These are phyloP conservation scores for Tragelaphus buxtoni DNA, from an alignment of 2,113 vertebrate genomes.

Conservation along the genomic window DNA sequence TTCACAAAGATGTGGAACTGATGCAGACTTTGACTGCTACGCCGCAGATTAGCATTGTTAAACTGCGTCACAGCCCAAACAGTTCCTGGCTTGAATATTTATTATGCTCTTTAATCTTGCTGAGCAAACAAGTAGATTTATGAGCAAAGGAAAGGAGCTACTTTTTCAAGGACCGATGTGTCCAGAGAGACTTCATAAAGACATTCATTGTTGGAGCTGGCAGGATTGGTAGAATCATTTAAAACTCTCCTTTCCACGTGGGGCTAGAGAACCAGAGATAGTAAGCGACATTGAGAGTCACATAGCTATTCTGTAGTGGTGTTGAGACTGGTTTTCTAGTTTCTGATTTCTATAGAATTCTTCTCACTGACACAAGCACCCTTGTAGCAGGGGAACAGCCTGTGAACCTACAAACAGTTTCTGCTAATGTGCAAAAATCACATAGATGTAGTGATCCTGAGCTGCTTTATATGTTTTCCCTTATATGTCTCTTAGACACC, in stretches of 20 bases:
- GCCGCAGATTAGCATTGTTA: conserved; percentile 58
- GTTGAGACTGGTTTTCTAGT: neutral
- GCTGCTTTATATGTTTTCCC: neutral
- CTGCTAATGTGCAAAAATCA: neutral
- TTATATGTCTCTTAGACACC: neutral
- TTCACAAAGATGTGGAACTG: conserved; percentile 54
- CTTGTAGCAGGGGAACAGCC: neutral
- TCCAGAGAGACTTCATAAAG: neutral
- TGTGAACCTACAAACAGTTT: neutral
- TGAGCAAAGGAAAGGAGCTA: neutral
- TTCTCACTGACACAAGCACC: neutral
- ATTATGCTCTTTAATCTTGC: conserved; percentile 62
- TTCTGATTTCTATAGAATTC: neutral
- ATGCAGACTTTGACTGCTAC: conserved; percentile 13
- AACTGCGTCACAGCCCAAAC: conserved; percentile 33
- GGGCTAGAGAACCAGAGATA: neutral
- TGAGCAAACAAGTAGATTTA: conserved; percentile 65
- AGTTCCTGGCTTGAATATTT: conserved; percentile 57
- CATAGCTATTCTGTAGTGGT: neutral
- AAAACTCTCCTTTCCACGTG: neutral
- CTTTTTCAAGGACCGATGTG: neutral
- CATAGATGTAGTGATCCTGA: neutral
- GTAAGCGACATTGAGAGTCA: neutral
- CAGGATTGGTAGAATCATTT: neutral
- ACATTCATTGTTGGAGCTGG: neutral